Percentiles rank a stretch among this genome's conserved stretches.
phyloP scores from a whole-genome alignment of 2,113 vertebrate genomes.

The Indicator maculatus region DNA sequence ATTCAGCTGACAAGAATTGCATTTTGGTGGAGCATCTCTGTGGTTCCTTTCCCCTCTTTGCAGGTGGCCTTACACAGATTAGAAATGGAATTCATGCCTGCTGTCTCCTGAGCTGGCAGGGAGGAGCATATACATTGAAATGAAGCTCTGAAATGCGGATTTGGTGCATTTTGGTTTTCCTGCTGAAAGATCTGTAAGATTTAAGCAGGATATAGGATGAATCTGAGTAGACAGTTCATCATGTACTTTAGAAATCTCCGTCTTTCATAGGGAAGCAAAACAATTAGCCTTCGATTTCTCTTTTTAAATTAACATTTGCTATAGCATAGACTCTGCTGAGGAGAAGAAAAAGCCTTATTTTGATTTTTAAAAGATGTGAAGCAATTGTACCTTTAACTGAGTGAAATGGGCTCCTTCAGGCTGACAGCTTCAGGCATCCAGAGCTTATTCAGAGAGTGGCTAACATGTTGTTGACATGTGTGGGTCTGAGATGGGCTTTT shows the following conservation, averaged over 20 bases:
- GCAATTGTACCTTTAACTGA: constrained; percentile 10
- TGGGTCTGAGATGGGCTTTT: neutral
- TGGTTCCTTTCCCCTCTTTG: constrained; percentile 44
- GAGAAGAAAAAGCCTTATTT: neutral
- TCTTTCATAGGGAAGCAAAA: neutral
- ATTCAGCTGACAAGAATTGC: constrained; percentile 51
- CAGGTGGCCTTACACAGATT: constrained; percentile 59
- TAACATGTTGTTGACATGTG: neutral
- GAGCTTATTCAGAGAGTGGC: neutral
- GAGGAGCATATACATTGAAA: constrained; percentile 20
- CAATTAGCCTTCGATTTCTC: neutral
- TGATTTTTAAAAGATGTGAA: neutral
- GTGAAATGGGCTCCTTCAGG: neutral
- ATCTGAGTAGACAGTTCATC: constrained; percentile 21
- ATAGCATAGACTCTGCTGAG: neutral
- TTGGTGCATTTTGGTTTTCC: neutral
- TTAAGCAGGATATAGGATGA: constrained; percentile 12
- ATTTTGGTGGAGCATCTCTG: constrained; percentile 53
- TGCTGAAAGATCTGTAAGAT: constrained; percentile 9
- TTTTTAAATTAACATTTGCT: constrained; percentile 13
- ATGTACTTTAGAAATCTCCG: neutral
- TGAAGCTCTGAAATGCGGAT: neutral
- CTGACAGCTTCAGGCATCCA: neutral
- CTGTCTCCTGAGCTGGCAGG: constrained; percentile 38
- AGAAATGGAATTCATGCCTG: constrained; percentile 39